A percentile compares a stretch with the other conserved stretches of the same genome.
Conservation (phyloP, 2,888 invertebrate species). For the Epinotia demarniana region DNA sequence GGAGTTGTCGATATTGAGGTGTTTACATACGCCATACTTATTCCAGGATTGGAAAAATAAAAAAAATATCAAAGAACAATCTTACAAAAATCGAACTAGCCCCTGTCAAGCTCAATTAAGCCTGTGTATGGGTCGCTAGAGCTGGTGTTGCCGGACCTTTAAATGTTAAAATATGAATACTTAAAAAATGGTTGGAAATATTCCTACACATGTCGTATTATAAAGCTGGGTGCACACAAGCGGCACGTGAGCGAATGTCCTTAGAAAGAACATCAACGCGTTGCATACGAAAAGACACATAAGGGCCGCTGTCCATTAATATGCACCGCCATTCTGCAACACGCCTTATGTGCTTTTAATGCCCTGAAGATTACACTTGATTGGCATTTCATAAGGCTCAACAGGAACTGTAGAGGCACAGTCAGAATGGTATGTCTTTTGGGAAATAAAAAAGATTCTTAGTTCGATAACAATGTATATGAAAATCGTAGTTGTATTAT, state of each 20-base stretch:
- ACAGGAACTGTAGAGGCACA: neutral
- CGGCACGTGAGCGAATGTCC: constrained; percentile 49
- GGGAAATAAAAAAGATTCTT: no score
- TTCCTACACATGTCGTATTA: neutral
- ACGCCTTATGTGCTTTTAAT: neutral
- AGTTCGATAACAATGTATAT: no score
- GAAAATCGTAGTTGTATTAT: no score
- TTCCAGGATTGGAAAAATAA: no score
- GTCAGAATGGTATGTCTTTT: neutral
- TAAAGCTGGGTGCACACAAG: constrained; percentile 13
- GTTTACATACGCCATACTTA: no score
- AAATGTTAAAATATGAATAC: neutral
- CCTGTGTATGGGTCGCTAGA: no score
- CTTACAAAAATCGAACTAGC: no score
- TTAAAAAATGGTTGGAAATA: neutral
- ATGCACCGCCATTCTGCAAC: neutral
- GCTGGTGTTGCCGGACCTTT: no score
- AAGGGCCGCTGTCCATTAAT: constrained; percentile 18
- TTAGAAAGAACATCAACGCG: constrained; percentile 71
- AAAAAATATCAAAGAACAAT: no score
- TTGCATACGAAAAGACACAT: constrained; percentile 48
- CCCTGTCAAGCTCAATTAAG: no score
- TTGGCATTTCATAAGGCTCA: neutral
- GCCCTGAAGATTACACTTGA: neutral
- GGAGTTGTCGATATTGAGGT: no score